phyloP scores from a whole-genome alignment of 2,888 invertebrate genomes.

The Pecten maximus region DNA sequence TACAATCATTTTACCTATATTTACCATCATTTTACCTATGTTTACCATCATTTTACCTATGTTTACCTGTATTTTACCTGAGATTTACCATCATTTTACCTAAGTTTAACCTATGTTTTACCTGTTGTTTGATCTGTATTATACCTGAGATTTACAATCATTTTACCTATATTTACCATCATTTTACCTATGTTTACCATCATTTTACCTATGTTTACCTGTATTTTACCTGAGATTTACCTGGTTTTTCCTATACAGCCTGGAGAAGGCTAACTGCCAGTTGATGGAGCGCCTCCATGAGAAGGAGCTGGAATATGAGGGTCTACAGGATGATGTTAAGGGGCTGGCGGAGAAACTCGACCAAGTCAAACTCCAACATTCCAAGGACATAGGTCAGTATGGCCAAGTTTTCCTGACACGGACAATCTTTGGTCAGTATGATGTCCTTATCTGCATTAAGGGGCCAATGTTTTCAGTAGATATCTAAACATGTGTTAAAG shows the following conservation, averaged over 20 bases:
- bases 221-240: not conserved
- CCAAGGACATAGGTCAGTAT: slow-evolving; percentile 73
- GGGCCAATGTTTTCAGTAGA: no score
- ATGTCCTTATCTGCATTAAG: no score
- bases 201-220: not conserved
- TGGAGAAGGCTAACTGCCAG: slow-evolving; percentile 73
- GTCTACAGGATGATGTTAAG: slow-evolving; percentile 75
- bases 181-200: not conserved
- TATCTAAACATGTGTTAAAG: no score
- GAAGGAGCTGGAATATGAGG: slow-evolving; percentile 74
- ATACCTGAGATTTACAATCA: not conserved
- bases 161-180: not conserved
- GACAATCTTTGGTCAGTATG: not conserved
- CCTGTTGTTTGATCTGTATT: not conserved
- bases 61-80: not conserved
- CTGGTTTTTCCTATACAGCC: slow-evolving; percentile 58
- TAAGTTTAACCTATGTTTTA: not conserved
- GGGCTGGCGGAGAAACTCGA: slow-evolving; percentile 75
- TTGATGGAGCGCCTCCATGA: slow-evolving; percentile 73
- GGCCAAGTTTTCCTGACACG: not conserved
- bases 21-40: not conserved
- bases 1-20: not conserved
- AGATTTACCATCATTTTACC: not conserved
- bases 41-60: not conserved
- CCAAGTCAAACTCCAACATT: slow-evolving; percentile 75